phyloP scores from a whole-genome alignment of 2,113 vertebrate genomes.

The Okapia johnstoni region DNA sequence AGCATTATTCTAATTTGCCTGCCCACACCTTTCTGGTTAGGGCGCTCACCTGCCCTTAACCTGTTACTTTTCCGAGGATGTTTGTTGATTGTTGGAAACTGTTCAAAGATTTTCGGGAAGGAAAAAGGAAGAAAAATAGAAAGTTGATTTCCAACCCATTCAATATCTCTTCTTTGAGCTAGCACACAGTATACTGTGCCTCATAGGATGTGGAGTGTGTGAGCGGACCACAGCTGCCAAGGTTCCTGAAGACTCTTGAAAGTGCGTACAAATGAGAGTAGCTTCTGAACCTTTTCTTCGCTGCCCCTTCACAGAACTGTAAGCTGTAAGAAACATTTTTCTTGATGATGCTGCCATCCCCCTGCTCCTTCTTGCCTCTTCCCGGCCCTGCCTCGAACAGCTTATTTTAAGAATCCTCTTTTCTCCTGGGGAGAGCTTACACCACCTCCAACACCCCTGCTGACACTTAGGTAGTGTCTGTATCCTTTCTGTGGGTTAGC shows the following conservation, averaged over 20 bases:
- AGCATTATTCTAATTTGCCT: neutral
- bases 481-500: neutral
- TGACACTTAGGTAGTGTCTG: neutral
- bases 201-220: neutral
- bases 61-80: conserved; percentile 51
- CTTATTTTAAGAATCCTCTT: neutral
- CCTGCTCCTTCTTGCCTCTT: neutral
- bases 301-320: neutral
- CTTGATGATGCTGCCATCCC: neutral
- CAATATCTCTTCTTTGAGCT: conserved; percentile 35
- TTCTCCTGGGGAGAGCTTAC: neutral
- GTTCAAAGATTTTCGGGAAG: conserved; percentile 54
- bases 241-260: conserved; percentile 1
- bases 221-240: neutral
- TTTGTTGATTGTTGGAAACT: conserved; percentile 66
- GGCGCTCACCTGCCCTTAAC: conserved; percentile 20
- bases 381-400: neutral
- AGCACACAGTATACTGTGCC: neutral
- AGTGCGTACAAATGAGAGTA: neutral
- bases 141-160: conserved; percentile 48
- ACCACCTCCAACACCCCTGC: rapidly evolving
- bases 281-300: neutral
- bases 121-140: neutral
- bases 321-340: neutral
- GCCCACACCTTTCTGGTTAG: neutral